A percentile compares a stretch with the other conserved stretches of the same genome.
Evolutionary conservation across 1,140 invertebrate genomes (phyloP).

Genomic region (Heliconius nattereri): DNA sequence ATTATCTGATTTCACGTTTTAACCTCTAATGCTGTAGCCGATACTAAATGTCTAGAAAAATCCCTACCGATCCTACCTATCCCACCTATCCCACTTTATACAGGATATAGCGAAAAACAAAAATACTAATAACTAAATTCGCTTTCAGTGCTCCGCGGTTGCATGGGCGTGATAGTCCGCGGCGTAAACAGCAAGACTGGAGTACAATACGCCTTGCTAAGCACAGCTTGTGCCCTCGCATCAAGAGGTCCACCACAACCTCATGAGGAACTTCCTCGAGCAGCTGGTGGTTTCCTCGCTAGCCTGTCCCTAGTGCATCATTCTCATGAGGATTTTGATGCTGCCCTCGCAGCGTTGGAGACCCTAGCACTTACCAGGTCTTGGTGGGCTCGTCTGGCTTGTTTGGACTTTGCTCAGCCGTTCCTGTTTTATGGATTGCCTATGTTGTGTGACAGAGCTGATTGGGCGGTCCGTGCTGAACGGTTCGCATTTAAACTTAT

Average conservation of each 20-base stretch:
- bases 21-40: too few relatives aligned
- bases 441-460: conserved; percentile 82
- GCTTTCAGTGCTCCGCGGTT: conserved; percentile 55
- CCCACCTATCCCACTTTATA: too few relatives aligned
- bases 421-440: conserved; percentile 93
- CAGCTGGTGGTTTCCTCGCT: conserved; percentile 85
- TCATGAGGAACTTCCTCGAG: conserved; percentile 90
- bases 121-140: background rate
- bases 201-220: conserved; percentile 84
- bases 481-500: conserved; percentile 84
- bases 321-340: conserved; percentile 50
- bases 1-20: too few relatives aligned
- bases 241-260: conserved; percentile 84
- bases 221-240: conserved; percentile 87
- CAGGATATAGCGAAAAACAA: too few relatives aligned
- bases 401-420: conserved; percentile 89
- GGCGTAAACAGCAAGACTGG: conserved; percentile 77
- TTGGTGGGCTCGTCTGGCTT: conserved; percentile 89
- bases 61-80: too few relatives aligned
- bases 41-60: too few relatives aligned
- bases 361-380: conserved; percentile 76
- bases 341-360: conserved; percentile 50
- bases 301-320: conserved; percentile 83
- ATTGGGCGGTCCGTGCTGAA: conserved; percentile 82
- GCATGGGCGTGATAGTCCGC: conserved; percentile 74